These are phyloP conservation scores for Turritopsis dohrnii DNA, from an alignment of 30 jellyfish, hydroid and myxozoan species.

Conservation along the genomic window DNA sequence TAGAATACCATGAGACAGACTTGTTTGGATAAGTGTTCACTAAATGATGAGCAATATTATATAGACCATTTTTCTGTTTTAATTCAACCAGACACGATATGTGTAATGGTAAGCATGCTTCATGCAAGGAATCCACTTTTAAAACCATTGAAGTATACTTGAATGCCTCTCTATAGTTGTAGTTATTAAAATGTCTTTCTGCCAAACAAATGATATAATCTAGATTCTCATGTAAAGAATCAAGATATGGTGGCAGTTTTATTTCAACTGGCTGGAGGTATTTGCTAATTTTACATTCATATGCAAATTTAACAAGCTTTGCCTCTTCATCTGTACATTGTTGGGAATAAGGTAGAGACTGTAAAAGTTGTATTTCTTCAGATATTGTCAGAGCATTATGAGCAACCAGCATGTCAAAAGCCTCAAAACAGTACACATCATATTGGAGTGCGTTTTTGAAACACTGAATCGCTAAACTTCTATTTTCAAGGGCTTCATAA, in stretches of 20 bases:
- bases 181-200: conserved; percentile 63
- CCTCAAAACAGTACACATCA: conserved; percentile 91
- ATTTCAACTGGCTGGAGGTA: conserved; percentile 65
- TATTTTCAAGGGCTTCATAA: conserved; percentile 67
- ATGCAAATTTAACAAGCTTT: conserved; percentile 41
- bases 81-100: conserved; percentile 71
- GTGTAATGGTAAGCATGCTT: conserved; percentile 71
- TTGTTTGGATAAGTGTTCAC: conserved; percentile 67
- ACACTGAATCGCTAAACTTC: conserved; percentile 65
- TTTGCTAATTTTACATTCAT: conserved; percentile 44
- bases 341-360: conserved; percentile 56
- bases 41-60: conserved; percentile 56
- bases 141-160: conserved; percentile 50
- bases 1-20: conserved; percentile 90
- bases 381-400: conserved; percentile 59
- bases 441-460: conserved; percentile 71
- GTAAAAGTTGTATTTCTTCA: conserved; percentile 64
- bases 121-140: conserved; percentile 66
- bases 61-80: conserved; percentile 65
- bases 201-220: conserved; percentile 64
- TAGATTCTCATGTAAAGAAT: conserved; percentile 41
- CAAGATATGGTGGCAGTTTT: conserved; percentile 37
- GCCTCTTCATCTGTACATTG: conserved; percentile 69
- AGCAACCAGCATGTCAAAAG: conserved; percentile 66
- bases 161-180: conserved; percentile 56